Evolutionary conservation across 2,888 invertebrate species (phyloP).

Genomic region (Helleia helle): DNA sequence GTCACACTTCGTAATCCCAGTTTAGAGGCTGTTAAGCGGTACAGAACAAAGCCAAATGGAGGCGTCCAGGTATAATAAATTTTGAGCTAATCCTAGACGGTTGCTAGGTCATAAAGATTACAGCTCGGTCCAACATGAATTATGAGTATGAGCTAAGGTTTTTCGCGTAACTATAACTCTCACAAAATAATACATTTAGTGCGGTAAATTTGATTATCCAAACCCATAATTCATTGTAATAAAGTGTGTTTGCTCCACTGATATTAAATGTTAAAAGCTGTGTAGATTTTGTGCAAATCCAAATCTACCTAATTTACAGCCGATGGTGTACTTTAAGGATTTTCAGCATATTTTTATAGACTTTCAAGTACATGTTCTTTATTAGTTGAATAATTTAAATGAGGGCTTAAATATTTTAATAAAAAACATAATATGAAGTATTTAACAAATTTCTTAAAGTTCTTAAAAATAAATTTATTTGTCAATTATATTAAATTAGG

Average conservation of each 20-base stretch:
- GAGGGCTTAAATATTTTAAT: no score
- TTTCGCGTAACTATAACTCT: slow-evolving; percentile 20
- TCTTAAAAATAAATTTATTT: no score
- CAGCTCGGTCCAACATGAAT: slow-evolving; percentile 22
- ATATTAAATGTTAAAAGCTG: no score
- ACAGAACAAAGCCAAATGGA: slow-evolving; percentile 27
- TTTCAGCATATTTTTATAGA: no score
- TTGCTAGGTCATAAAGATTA: slow-evolving; percentile 36
- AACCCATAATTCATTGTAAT: neutral
- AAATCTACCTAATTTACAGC: no score
- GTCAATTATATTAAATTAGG: no score
- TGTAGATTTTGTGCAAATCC: no score
- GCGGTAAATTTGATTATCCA: slow-evolving; percentile 6
- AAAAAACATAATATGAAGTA: no score
- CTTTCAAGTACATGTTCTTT: no score
- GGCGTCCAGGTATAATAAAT: slow-evolving; percentile 35
- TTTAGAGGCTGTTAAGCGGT: slow-evolving; percentile 25
- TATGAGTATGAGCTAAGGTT: slow-evolving; percentile 19
- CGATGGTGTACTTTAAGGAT: no score
- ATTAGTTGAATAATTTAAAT: no score
- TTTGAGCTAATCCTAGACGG: slow-evolving; percentile 31
- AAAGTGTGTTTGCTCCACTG: slow-evolving; percentile 2
- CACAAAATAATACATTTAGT: slow-evolving; percentile 15
- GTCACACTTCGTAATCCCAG: slow-evolving; percentile 27
- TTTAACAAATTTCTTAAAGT: no score